Percentiles rank a stretch among this genome's conserved stretches.
phyloP scores from a whole-genome alignment of 92 coral and sea anemone genomes.

The Paramuricea clavata region DNA sequence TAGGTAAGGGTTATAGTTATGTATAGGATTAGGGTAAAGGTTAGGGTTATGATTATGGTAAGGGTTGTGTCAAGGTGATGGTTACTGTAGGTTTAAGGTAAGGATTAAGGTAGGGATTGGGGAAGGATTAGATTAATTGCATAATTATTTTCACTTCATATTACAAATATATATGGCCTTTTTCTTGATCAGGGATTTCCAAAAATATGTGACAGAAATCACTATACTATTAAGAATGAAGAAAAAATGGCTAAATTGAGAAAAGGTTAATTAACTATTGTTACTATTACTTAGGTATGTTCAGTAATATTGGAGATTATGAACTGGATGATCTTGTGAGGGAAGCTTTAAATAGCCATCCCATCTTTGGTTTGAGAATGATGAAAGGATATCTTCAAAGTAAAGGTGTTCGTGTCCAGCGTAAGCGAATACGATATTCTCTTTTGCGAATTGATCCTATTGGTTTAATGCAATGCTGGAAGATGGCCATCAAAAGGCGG shows the following conservation, averaged over 20 bases:
- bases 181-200: neutral
- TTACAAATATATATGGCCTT: neutral
- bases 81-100: too few species aligned
- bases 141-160: too few species aligned
- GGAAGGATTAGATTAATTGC: too few species aligned
- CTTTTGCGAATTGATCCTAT: constrained; percentile 67
- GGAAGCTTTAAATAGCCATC: constrained; percentile 61
- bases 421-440: constrained; percentile 68
- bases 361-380: constrained; percentile 66
- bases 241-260: neutral
- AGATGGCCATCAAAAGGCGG: constrained; percentile 52
- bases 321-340: constrained; percentile 66
- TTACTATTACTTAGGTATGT: constrained; percentile 48
- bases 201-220: neutral
- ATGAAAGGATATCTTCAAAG: constrained; percentile 59
- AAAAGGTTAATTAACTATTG: neutral
- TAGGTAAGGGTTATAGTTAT: too few species aligned
- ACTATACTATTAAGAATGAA: too few species aligned
- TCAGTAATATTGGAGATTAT: constrained; percentile 63
- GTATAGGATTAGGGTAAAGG: too few species aligned
- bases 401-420: constrained; percentile 62
- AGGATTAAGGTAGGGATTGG: too few species aligned
- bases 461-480: constrained; percentile 62
- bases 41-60: too few species aligned
- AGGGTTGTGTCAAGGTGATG: too few species aligned